Base-by-base conservation (phyloP, 2,888 invertebrate genomes). In the Panzeria rudis region DNA sequence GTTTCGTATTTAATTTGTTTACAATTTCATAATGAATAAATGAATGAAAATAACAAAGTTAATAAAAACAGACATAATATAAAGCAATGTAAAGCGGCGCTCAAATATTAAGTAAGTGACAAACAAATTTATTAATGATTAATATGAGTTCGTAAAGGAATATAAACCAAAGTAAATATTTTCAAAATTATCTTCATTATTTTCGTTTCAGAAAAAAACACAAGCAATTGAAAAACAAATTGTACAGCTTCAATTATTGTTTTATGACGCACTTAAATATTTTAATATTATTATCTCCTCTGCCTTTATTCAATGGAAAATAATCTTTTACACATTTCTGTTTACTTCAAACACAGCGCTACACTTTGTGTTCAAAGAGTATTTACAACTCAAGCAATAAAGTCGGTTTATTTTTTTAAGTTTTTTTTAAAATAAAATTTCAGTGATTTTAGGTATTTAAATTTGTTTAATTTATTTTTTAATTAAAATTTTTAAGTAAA, bases 1-100 rank as follows among this genome's bases (percentile, higher is more conserved):
- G n/a, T 25, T 61, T 73, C 5, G 13, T 41, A 56, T 66, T 59
- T 15, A 80, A 38, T 61, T 81, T 81, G 73, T 68, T 75, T 81
- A 73, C 32, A 66, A 44, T 73, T 59, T 38, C 2, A 38, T 15
- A 66, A 41, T 61, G 15, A 75, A 61, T 54, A 68, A 69, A 52
- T 68, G 66, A 54, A 66, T 17, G 41, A 44, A 52, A 41, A 44
- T 7, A 62, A 35, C 0, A 50, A 61, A 64, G 6, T 9, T 8
- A 47, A 47, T 1, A 13, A 47, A 47, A 47, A 47, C 17, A 56
- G 17, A 38, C 2, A 47, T 3, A 72, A 35, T 29, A 35, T 3
- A 73, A 50, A 76, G 17, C n/a, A 44, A 32, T 5, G n/a, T n/a
- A 35, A 50, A 73, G 15, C 25, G 23, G 7, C 56, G 15, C 44